Percentiles rank a stretch among this genome's conserved stretches.
These are phyloP conservation scores for Watersipora subatra DNA, from an alignment of 1,140 invertebrate genomes.

Conservation along the genomic window DNA sequence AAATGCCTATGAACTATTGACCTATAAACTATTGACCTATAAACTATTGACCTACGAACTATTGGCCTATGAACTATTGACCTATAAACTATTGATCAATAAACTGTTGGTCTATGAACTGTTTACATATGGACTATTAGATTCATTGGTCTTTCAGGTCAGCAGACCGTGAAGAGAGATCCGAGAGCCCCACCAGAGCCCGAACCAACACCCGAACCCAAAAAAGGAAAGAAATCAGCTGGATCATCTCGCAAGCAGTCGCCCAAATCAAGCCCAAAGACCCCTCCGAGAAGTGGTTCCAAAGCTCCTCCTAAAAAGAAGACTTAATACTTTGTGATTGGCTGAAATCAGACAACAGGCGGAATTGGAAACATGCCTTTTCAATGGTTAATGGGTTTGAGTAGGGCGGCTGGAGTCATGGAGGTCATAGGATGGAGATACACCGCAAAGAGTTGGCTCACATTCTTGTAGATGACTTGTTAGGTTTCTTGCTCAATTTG, in stretches of 20 bases:
- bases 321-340: neutral
- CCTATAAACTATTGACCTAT: too few species aligned
- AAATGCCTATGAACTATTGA: too few species aligned
- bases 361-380: too few species aligned
- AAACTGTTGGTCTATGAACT: too few species aligned
- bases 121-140: slow-evolving; percentile 1
- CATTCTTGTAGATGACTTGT: too few species aligned
- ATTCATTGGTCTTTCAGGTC: neutral
- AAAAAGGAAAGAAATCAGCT: neutral
- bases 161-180: neutral
- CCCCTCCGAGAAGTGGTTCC: neutral
- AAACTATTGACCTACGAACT: too few species aligned
- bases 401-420: too few species aligned
- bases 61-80: too few species aligned
- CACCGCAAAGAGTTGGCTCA: too few species aligned
- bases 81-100: too few species aligned
- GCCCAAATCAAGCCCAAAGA: neutral
- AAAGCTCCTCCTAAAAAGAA: neutral
- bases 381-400: slow-evolving; percentile 23
- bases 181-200: neutral
- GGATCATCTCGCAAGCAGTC: neutral
- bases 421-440: too few species aligned
- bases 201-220: neutral
- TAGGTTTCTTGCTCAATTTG: too few species aligned
- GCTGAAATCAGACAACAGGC: neutral